Evolutionary conservation across 1,140 invertebrate genomes (phyloP).

Genomic region (Diplogasteroides magnus): DNA sequence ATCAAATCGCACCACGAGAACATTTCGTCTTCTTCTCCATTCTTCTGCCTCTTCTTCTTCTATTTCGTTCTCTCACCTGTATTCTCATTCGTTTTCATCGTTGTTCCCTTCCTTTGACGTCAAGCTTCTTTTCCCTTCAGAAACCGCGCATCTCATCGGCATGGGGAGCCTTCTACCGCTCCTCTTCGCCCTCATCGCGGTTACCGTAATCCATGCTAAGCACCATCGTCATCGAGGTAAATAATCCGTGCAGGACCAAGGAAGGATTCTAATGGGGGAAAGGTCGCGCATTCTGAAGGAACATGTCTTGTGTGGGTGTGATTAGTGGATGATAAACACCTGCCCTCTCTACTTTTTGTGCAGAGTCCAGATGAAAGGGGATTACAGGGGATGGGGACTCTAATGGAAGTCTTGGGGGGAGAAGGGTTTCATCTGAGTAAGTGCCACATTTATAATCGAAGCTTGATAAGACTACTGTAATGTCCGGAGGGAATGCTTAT

Average conservation of each 20-base stretch:
- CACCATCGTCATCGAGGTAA: not conserved
- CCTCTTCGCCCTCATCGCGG: not conserved
- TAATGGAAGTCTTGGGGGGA: too few species aligned
- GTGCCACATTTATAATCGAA: too few species aligned
- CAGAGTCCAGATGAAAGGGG: too few species aligned
- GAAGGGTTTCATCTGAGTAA: too few species aligned
- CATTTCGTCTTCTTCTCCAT: slow-evolving; percentile 5
- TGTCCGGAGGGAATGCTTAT: slow-evolving; percentile 1
- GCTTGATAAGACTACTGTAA: slow-evolving; percentile 7
- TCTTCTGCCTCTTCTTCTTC: not conserved
- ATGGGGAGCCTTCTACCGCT: slow-evolving; percentile 1
- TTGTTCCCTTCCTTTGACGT: not conserved
- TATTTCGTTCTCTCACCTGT: not conserved
- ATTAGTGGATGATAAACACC: not conserved
- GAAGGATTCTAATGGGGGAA: slow-evolving; percentile 10
- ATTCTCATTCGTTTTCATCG: not conserved
- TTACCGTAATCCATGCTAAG: not conserved
- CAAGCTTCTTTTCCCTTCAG: not conserved
- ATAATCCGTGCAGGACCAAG: not conserved
- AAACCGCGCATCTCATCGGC: slow-evolving; percentile 2
- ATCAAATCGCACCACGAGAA: not conserved
- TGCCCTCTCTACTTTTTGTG: slow-evolving; percentile 7
- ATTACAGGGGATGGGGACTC: too few species aligned
- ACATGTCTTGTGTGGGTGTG: slow-evolving; percentile 13
- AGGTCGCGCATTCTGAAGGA: slow-evolving; percentile 8